Evolutionary conservation across 2,888 invertebrate species (phyloP).

Genomic region (Encarsia formosa): DNA sequence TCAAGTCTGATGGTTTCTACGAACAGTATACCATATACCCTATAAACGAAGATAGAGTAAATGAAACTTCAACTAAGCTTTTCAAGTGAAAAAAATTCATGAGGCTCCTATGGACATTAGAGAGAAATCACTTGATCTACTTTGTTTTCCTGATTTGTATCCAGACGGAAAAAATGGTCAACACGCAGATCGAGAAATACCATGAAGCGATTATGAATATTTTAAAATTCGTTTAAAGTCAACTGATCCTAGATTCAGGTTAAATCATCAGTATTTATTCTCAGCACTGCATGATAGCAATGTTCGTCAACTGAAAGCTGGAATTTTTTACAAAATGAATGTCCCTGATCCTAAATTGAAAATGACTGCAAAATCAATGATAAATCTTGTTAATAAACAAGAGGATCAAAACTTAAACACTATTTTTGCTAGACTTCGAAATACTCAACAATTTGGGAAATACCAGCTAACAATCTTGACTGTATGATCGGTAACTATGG

Average conservation of each 20-base stretch:
- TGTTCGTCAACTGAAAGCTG: conserved; percentile 28
- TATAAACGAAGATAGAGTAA: conserved; percentile 26
- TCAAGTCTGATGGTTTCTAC: conserved; percentile 22
- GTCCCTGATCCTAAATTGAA: conserved; percentile 9
- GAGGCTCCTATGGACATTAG: conserved; percentile 29
- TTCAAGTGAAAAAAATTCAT: conserved; percentile 33
- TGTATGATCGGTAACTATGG: conserved; percentile 34
- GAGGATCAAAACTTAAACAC: conserved; percentile 7
- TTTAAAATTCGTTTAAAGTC: conserved; percentile 33
- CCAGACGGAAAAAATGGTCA: conserved; percentile 26
- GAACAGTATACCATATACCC: conserved; percentile 28
- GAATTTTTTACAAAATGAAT: conserved; percentile 21
- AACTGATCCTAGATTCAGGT: conserved; percentile 32
- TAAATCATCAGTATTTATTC: conserved; percentile 35
- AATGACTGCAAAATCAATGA: conserved; percentile 11
- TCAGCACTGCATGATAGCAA: conserved; percentile 32
- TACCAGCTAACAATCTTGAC: conserved; percentile 24
- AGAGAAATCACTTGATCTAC: conserved; percentile 26
- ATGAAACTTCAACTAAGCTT: conserved; percentile 14
- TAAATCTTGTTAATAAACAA: conserved; percentile 9
- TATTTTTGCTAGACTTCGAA: conserved; percentile 28
- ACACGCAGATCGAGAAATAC: conserved; percentile 14
- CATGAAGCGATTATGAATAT: conserved; percentile 28
- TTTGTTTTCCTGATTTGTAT: conserved; percentile 32
- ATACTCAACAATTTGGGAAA: conserved; percentile 30